Percentiles rank a stretch among this genome's conserved stretches.
Conservation (phyloP, 2,797 vertebrate genomes). For the Hoplostethus mediterraneus region DNA sequence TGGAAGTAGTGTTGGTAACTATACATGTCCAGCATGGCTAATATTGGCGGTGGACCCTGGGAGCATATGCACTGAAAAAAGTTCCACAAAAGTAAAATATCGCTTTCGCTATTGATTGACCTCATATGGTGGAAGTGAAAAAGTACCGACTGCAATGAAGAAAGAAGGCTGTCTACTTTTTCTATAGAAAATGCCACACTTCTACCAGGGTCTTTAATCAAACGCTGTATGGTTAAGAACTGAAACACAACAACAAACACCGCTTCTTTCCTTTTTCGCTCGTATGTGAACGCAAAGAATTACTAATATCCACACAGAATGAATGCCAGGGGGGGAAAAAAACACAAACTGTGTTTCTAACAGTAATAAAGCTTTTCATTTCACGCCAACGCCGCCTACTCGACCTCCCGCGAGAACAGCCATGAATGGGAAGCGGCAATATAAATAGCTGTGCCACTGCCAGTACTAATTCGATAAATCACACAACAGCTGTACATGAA, state of each 20-base stretch:
- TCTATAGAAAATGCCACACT: slow-evolving; percentile 9
- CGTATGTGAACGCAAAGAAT: slow-evolving; percentile 8
- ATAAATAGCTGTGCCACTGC: slow-evolving; percentile 19
- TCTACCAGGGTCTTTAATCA: slow-evolving; percentile 5
- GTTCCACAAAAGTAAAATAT: too few species aligned
- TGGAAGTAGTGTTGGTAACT: too few species aligned
- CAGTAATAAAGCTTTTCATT: slow-evolving; percentile 31
- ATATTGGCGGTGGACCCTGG: too few species aligned
- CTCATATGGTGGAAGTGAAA: too few species aligned
- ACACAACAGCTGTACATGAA: slow-evolving; percentile 61
- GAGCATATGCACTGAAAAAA: too few species aligned
- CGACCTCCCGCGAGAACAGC: slow-evolving; percentile 1
- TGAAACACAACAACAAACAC: neutral
- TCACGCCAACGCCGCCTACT: slow-evolving; percentile 23
- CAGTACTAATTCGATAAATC: slow-evolving; percentile 26
- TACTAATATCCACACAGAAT: slow-evolving; percentile 18
- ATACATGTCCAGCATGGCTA: too few species aligned
- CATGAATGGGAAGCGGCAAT: slow-evolving; percentile 22
- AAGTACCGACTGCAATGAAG: neutral
- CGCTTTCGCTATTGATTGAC: too few species aligned
- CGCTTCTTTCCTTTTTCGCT: slow-evolving; percentile 19
- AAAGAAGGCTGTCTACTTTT: neutral
- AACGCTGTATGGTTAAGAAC: slow-evolving; percentile 18
- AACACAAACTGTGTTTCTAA: slow-evolving; percentile 16
- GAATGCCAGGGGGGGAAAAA: slow-evolving; percentile 17